These are phyloP conservation scores for Notothenia rossii DNA, from an alignment of 2,113 vertebrate species.

Conservation along the genomic window DNA sequence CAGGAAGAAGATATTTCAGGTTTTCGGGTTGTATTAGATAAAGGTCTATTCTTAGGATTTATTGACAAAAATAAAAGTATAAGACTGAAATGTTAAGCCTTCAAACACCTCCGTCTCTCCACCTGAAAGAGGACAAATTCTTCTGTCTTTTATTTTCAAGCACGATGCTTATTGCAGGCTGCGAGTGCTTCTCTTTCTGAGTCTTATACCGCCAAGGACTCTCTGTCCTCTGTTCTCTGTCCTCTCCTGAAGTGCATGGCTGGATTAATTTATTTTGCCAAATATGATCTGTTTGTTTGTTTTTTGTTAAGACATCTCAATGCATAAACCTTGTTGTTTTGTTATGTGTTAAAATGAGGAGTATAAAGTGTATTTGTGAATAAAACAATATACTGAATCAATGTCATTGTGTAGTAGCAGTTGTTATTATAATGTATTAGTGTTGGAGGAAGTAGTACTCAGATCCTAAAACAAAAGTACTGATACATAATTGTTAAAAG, in stretches of 20 bases:
- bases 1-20: no score
- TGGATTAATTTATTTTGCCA: conserved; percentile 42
- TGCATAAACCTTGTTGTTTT: conserved; percentile 33
- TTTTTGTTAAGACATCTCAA: conserved; percentile 13
- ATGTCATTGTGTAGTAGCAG: neutral
- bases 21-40: no score
- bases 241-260: conserved; percentile 13
- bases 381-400: conserved; percentile 43
- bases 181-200: conserved; percentile 1
- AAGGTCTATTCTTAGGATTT: neutral
- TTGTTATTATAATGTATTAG: neutral
- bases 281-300: conserved; percentile 8
- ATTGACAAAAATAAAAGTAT: neutral
- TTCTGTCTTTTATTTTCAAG: neutral
- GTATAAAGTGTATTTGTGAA: conserved; percentile 46
- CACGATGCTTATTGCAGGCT: neutral
- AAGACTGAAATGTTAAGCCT: neutral
- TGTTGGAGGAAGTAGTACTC: no score
- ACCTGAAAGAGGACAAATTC: neutral
- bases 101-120: neutral
- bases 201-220: neutral
- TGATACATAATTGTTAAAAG: neutral
- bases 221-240: no score
- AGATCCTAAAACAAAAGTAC: neutral
- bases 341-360: neutral